Base-by-base conservation (phyloP, 2,888 invertebrate genomes). In the Microctonus hyperodae region DNA sequence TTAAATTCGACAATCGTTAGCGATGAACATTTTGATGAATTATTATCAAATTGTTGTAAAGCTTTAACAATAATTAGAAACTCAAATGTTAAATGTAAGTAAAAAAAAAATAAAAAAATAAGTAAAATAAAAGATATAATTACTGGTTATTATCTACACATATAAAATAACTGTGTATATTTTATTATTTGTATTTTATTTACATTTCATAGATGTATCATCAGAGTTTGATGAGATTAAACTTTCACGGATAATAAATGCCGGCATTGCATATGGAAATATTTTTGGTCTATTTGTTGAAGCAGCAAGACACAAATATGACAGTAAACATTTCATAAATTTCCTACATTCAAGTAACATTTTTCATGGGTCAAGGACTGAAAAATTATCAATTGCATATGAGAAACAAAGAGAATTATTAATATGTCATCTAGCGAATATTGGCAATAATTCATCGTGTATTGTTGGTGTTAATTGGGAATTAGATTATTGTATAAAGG, bases 401-500 rank as follows among this genome's bases (percentile, higher is more conserved):
- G 64, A 48, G 0, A 74, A 72, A 62, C 67, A 79, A 48, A 78
- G 78, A 64, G 72, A 73, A 64, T 69, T 72, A 33, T 72, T 83
- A 61, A 76, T 77, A 50, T 74, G 73, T 28, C 73, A 73, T 1
- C 72, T 84, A 48, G 78, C 79, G 69, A 69, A 74, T 33, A 76
- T 79, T 58, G 84, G 84, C 37, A 75, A 73, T 61, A 74, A 77
- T 65, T 73, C 79, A 23, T 80, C 81, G 0, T 83, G 81, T 28
- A 74, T 84, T 51, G 75, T 85, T 23, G 82, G 84, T 67, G 74
- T 81, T 5, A 76, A 80, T 59, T 85, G 85, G 85, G 78, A 76
- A 69, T 72, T 85, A 62, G 83, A 84, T 74, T 82, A 83, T 67
- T 79, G 80, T 60, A 72, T 81, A 5, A 84, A 84, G 79, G 85